A percentile compares a stretch with the other conserved stretches of the same genome.
Conservation (phyloP, 2,113 vertebrate genomes). For the Pelmatolapia mariae region DNA sequence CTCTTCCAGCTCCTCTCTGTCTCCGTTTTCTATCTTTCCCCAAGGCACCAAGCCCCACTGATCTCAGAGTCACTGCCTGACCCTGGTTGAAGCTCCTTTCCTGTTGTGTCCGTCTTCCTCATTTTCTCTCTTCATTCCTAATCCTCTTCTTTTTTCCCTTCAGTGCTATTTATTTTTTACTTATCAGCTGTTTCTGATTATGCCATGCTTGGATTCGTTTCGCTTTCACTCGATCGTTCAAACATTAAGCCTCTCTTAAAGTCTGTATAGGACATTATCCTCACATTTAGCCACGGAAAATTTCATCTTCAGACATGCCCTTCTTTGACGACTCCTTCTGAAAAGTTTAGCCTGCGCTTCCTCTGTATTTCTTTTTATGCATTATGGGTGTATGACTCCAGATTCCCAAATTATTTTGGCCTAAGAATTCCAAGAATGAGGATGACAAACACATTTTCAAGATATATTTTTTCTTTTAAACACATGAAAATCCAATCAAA, state of each 20-base stretch:
- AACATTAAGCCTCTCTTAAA: not conserved
- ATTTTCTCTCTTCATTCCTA: not conserved
- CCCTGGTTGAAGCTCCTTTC: not conserved
- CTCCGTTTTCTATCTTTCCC: not conserved
- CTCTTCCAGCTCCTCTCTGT: not conserved
- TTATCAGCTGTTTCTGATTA: slow-evolving; percentile 14
- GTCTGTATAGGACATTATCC: not conserved
- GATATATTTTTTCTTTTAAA: not conserved
- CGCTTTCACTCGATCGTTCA: not conserved
- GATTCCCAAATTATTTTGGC: slow-evolving; percentile 41
- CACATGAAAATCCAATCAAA: not conserved
- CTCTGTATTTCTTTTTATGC: not conserved
- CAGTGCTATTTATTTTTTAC: not conserved
- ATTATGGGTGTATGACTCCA: slow-evolving; percentile 24
- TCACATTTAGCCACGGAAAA: not conserved
- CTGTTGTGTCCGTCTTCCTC: not conserved
- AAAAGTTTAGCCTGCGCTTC: not conserved
- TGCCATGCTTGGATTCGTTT: not conserved
- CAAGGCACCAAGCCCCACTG: not conserved
- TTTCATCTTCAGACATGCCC: not conserved
- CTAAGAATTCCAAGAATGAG: not conserved
- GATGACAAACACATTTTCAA: not conserved
- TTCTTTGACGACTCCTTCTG: not conserved
- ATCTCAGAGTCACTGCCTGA: not conserved
- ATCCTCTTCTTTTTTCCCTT: rapidly evolving